These are phyloP conservation scores for Pseudomyrmex dendroicus DNA, from an alignment of 1,140 invertebrate species.

Conservation along the genomic window DNA sequence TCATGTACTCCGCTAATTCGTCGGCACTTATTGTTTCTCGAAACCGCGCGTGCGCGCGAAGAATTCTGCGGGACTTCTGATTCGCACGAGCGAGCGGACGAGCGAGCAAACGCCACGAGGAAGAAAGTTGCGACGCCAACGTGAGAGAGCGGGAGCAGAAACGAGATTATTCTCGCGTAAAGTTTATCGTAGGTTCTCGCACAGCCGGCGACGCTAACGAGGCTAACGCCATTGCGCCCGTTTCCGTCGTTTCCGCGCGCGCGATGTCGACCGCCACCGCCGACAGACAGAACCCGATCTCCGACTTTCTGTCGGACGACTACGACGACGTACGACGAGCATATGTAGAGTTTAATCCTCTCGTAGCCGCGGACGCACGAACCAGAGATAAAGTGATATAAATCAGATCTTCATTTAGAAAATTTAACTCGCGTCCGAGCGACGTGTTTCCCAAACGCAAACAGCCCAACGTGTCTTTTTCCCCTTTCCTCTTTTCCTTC, in stretches of 20 bases:
- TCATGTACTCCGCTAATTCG: slow-evolving; percentile 56
- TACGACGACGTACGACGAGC: slow-evolving; percentile 18
- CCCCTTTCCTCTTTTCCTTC: no score
- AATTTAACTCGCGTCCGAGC: slow-evolving; percentile 50
- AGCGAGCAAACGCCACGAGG: slow-evolving; percentile 36
- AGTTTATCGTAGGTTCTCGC: slow-evolving; percentile 44
- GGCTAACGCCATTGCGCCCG: slow-evolving; percentile 53
- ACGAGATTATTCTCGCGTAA: slow-evolving; percentile 63
- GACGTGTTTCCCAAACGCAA: slow-evolving; percentile 38
- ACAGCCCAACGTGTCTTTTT: neutral
- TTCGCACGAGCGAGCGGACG: neutral
- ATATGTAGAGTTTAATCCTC: slow-evolving; percentile 40
- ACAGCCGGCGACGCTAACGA: slow-evolving; percentile 50
- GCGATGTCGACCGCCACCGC: neutral
- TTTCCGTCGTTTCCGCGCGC: slow-evolving; percentile 42
- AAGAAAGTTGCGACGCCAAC: slow-evolving; percentile 50
- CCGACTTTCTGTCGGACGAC: slow-evolving; percentile 40
- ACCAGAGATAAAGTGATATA: slow-evolving; percentile 56
- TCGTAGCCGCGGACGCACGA: slow-evolving; percentile 40
- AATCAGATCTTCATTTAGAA: slow-evolving; percentile 57
- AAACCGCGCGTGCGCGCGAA: slow-evolving; percentile 35
- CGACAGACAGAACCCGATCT: slow-evolving; percentile 32
- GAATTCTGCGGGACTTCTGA: slow-evolving; percentile 5
- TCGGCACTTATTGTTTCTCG: slow-evolving; percentile 53
- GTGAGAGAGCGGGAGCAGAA: slow-evolving; percentile 25